Conservation (phyloP, 2,797 vertebrate species). For the Hozukius guyotensis region DNA sequence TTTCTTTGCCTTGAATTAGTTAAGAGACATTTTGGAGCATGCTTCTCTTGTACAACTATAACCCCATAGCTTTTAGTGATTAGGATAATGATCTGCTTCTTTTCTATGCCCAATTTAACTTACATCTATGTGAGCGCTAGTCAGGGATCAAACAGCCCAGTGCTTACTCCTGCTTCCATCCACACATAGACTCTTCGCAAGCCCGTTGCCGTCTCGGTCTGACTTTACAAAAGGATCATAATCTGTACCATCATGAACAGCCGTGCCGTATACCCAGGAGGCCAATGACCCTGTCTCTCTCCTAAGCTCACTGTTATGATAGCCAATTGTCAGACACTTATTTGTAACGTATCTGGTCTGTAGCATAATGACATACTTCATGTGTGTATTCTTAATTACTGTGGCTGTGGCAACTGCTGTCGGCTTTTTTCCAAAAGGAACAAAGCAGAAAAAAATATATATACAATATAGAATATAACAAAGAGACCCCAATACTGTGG, state of each 20-base stretch:
- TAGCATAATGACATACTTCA: neutral
- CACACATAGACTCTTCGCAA: neutral
- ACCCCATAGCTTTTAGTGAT: constrained; percentile 45
- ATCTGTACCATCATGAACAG: neutral
- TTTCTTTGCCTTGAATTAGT: constrained; percentile 10
- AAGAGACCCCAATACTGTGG: neutral
- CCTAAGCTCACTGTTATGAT: neutral
- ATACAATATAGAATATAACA: neutral
- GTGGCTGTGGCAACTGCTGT: neutral
- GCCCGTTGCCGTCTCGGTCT: neutral
- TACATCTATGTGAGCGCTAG: constrained; percentile 9
- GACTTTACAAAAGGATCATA: constrained; percentile 1
- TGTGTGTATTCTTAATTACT: neutral
- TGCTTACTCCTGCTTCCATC: constrained; percentile 2
- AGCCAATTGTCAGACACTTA: neutral
- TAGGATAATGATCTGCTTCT: constrained; percentile 49
- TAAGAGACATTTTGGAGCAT: constrained; percentile 5
- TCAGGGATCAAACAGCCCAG: constrained; percentile 4
- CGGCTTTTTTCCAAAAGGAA: neutral
- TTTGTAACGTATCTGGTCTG: neutral
- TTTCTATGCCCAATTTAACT: constrained; percentile 42
- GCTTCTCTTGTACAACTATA: constrained; percentile 22
- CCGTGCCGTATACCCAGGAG: neutral
- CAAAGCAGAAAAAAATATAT: neutral
- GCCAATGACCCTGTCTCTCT: neutral